Conservation (phyloP, 2,113 vertebrate genomes). For the Scatophagus argus region DNA sequence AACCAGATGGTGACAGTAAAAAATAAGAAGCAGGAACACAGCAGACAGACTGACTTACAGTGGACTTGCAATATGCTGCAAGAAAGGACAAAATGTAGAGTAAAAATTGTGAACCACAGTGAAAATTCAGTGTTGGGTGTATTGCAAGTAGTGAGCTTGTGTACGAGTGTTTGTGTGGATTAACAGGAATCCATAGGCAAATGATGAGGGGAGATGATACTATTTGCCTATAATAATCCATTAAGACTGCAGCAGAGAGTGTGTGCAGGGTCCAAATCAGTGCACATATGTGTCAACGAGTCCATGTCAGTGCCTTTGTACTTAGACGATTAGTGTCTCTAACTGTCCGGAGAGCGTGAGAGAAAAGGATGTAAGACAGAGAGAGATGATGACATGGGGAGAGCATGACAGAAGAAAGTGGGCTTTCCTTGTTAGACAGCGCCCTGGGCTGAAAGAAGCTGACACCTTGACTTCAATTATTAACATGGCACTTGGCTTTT, state of each 20-base stretch:
- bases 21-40: neutral
- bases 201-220: neutral
- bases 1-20: neutral
- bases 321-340: constrained; percentile 36
- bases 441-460: constrained; percentile 59
- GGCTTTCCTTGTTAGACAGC: constrained; percentile 48
- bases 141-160: neutral
- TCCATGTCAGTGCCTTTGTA: constrained; percentile 6
- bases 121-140: no score
- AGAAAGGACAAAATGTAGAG: neutral
- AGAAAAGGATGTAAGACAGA: constrained; percentile 15
- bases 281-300: neutral
- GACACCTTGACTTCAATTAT: constrained; percentile 73
- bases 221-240: constrained; percentile 1
- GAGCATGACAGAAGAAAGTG: constrained; percentile 19
- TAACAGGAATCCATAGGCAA: neutral
- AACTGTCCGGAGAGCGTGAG: constrained; percentile 19
- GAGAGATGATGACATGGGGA: constrained; percentile 4
- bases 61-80: neutral
- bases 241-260: neutral
- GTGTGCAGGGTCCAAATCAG: neutral
- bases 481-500: constrained; percentile 65
- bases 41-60: neutral
- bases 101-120: no score
- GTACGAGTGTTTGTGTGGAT: neutral